A percentile compares a stretch with the other conserved stretches of the same genome.
These are phyloP conservation scores for Lasius fuliginosus DNA, from an alignment of 2,888 invertebrate species.

Conservation along the genomic window DNA sequence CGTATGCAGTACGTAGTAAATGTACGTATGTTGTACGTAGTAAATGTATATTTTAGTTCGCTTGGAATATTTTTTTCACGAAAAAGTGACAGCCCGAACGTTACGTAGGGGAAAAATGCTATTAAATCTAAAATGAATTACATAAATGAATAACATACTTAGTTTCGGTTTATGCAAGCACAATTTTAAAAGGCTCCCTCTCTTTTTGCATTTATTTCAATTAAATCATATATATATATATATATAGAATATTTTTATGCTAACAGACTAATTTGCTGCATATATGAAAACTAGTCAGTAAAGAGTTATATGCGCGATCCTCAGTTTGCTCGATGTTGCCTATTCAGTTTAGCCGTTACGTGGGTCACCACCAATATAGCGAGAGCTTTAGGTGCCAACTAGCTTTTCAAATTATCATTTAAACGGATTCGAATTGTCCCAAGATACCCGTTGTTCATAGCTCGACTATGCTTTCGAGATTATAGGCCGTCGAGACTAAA, in stretches of 20 bases:
- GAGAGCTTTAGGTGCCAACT: conserved; percentile 62
- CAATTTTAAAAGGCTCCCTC: not conserved
- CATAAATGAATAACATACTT: not conserved
- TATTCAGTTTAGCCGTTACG: conserved; percentile 55
- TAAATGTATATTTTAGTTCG: not conserved
- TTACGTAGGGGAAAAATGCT: not conserved
- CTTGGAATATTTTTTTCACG: not conserved
- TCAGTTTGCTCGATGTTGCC: conserved; percentile 8
- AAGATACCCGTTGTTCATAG: conserved; percentile 64
- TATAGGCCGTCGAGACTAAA: conserved; percentile 63
- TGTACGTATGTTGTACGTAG: not conserved
- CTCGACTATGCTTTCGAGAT: conserved; percentile 66
- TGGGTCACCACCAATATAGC: conserved; percentile 55
- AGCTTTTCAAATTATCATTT: conserved; percentile 74
- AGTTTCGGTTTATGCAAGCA: not conserved
- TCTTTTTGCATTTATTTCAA: not conserved
- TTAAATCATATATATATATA: conserved; percentile 5
- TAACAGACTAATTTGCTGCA: not conserved
- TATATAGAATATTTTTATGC: not conserved
- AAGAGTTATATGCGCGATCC: conserved; percentile 34
- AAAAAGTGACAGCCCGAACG: not conserved
- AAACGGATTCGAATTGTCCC: conserved; percentile 74
- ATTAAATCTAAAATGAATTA: not conserved
- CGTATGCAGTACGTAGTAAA: not conserved
- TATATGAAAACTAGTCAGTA: conserved; percentile 19